Conservation (phyloP, 2,888 invertebrate species). For the Gerris lacustris region DNA sequence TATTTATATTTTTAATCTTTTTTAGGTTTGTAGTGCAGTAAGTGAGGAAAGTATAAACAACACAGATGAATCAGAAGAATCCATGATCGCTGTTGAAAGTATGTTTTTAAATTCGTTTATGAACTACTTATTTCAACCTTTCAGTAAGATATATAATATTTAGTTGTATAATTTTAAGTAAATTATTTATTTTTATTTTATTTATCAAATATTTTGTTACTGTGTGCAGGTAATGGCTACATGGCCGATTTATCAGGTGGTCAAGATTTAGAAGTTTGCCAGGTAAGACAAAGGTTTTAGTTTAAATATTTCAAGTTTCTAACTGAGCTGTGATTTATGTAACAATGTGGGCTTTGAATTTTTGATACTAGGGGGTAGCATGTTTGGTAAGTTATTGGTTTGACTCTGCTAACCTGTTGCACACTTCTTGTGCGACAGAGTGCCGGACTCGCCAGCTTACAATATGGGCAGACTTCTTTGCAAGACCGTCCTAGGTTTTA, state of each 20-base stretch:
- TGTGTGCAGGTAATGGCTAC: neutral
- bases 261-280: neutral
- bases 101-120: neutral
- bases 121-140: neutral
- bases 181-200: no score
- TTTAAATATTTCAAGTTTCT: no score
- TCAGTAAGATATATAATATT: neutral
- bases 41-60: constrained; percentile 37
- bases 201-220: no score
- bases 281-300: neutral
- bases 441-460: no score
- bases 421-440: no score
- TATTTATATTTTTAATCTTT: constrained; percentile 18
- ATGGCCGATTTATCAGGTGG: neutral
- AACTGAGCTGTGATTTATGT: no score
- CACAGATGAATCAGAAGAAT: constrained; percentile 6
- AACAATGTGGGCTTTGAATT: no score
- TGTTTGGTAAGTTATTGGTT: no score
- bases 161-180: neutral
- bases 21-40: constrained; percentile 56
- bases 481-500: no score
- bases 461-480: no score
- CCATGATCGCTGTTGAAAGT: neutral
- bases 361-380: no score
- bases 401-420: no score